These are phyloP conservation scores for Augochlorella aurata DNA, from an alignment of 2,888 invertebrate species.

Conservation along the genomic window DNA sequence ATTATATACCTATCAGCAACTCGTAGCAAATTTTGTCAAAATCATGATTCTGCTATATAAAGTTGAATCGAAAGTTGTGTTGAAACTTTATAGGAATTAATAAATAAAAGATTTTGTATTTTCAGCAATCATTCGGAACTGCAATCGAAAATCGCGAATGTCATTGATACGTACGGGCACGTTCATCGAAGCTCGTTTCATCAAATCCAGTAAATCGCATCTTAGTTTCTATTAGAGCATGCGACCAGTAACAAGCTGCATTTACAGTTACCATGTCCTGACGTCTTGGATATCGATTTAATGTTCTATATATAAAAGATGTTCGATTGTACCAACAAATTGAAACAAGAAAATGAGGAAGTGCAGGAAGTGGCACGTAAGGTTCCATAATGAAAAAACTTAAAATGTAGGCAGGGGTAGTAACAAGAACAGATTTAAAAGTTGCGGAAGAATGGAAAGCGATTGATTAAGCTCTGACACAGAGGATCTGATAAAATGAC, in stretches of 20 bases:
- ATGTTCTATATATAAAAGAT: conserved; percentile 40
- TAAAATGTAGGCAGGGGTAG: neutral
- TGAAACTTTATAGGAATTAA: too few species aligned
- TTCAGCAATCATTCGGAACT: neutral
- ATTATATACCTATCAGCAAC: too few species aligned
- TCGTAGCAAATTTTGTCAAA: too few species aligned
- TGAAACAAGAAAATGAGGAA: conserved; percentile 17
- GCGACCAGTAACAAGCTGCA: conserved; percentile 14
- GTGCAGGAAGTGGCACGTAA: conserved; percentile 9
- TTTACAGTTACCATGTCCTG: conserved; percentile 29
- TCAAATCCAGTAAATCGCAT: neutral
- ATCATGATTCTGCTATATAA: too few species aligned
- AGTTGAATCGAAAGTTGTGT: too few species aligned
- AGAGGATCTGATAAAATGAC: neutral
- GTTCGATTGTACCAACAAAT: conserved; percentile 37
- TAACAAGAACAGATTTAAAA: neutral
- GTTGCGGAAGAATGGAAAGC: neutral
- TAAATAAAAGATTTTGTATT: too few species aligned
- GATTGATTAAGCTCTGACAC: neutral
- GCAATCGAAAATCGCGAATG: neutral
- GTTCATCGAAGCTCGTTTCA: neutral
- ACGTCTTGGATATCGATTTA: conserved; percentile 55
- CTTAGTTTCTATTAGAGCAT: conserved; percentile 24
- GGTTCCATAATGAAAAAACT: conserved; percentile 4
- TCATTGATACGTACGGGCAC: neutral